These are phyloP conservation scores for Picathartes gymnocephalus DNA, from an alignment of 2,113 vertebrate species.

Conservation along the genomic window DNA sequence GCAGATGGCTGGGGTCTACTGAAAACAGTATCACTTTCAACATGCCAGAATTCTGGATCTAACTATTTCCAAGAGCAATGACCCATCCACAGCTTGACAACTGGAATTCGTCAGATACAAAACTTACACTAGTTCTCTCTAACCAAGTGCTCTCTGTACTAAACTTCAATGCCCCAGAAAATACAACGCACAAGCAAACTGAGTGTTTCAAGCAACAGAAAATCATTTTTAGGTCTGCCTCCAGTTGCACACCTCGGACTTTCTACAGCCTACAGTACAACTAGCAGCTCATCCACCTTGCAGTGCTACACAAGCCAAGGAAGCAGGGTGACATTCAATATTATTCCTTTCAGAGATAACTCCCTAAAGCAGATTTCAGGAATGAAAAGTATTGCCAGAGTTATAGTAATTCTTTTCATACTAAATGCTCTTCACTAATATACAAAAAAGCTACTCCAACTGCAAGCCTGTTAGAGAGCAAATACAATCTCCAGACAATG, in stretches of 20 bases:
- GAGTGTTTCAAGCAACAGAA: not conserved
- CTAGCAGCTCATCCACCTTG: not conserved
- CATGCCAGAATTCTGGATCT: not conserved
- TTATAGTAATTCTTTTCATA: not conserved
- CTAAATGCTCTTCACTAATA: not conserved
- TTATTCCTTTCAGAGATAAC: not conserved
- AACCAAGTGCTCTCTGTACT: not conserved
- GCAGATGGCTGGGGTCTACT: not conserved
- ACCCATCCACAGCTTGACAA: not conserved
- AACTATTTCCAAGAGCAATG: not conserved
- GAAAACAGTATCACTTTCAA: not conserved
- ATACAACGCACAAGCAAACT: rapidly evolving
- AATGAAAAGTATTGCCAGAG: not conserved
- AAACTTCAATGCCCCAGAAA: not conserved
- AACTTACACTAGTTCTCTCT: not conserved
- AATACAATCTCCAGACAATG: not conserved
- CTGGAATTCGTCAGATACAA: not conserved
- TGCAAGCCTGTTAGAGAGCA: not conserved
- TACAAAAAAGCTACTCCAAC: not conserved
- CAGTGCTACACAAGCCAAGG: not conserved
- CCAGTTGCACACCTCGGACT: not conserved
- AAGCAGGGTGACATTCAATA: not conserved
- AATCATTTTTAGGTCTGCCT: not conserved
- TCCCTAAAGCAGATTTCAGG: not conserved
- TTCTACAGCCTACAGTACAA: not conserved